Conservation (phyloP, 1,140 invertebrate species). For the Pogonomyrmex californicus region DNA sequence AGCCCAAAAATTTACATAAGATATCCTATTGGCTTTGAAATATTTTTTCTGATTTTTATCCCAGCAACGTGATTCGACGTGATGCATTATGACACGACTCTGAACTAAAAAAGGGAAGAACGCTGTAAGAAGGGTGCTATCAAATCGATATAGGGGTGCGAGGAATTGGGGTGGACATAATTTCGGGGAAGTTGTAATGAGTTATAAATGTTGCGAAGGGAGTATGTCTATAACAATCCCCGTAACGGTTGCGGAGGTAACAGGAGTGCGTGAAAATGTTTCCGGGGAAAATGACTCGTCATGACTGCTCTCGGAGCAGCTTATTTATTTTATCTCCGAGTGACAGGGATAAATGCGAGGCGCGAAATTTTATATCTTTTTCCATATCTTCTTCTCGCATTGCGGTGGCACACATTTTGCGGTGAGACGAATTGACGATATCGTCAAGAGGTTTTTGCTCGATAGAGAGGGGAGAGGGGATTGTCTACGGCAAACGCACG, state of each 20-base stretch:
- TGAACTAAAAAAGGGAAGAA: background rate
- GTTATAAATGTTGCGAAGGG: constrained; percentile 37
- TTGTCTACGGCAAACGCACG: background rate
- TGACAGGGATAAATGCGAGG: constrained; percentile 22
- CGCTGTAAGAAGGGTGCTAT: background rate
- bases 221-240: constrained; percentile 20
- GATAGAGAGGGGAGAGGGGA: background rate
- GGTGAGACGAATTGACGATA: constrained; percentile 34
- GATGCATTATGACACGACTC: background rate
- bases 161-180: constrained; percentile 19
- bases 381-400: background rate
- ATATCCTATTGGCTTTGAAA: background rate
- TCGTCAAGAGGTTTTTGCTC: constrained; percentile 15
- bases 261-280: background rate
- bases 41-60: background rate
- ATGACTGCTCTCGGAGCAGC: background rate
- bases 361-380: constrained; percentile 2
- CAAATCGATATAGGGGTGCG: background rate
- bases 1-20: constrained; percentile 6
- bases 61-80: background rate
- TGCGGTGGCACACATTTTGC: constrained; percentile 18
- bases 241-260: constrained; percentile 22
- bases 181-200: constrained; percentile 57
- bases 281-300: constrained; percentile 31
- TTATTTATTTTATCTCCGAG: constrained; percentile 22